Percentiles rank a stretch among this genome's conserved stretches.
Evolutionary conservation across 2,113 vertebrate genomes (phyloP).

Genomic region (Dromas ardeola): DNA sequence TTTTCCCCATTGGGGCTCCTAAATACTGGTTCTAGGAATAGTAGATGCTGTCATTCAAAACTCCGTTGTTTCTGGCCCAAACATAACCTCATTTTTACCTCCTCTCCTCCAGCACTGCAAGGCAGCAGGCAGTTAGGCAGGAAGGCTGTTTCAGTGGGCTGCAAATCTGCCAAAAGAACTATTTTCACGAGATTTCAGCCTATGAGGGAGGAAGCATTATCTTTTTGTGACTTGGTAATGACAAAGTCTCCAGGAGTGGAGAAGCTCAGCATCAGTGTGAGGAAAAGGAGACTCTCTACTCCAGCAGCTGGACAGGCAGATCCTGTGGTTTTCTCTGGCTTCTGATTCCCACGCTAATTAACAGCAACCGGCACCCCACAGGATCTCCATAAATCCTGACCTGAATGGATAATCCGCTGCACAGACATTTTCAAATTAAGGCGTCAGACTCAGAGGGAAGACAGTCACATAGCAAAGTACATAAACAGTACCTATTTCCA

Average conservation of each 20-base stretch:
- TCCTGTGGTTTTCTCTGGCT: background rate
- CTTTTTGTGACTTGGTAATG: background rate
- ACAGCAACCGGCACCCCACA: background rate
- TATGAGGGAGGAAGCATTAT: background rate
- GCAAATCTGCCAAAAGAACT: background rate
- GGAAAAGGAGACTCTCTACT: background rate
- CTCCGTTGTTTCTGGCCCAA: background rate
- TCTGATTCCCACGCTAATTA: background rate
- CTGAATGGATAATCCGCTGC: background rate
- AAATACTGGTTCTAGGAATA: background rate
- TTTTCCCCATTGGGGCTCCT: background rate
- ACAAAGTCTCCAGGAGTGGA: background rate
- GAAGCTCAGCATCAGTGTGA: background rate
- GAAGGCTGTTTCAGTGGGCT: background rate
- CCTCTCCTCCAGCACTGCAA: background rate
- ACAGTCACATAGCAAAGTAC: background rate
- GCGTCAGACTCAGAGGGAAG: background rate
- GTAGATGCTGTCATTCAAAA: background rate
- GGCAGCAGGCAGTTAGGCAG: background rate
- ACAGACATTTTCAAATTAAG: background rate
- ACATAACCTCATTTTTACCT: background rate
- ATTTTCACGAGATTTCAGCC: background rate
- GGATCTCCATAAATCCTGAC: constrained; percentile 4
- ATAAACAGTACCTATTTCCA: background rate
- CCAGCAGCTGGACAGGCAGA: background rate